Evolutionary conservation across 2,888 invertebrate genomes (phyloP), one percentile per base, ranked within the genome.

Genomic region (Cheilosia scutellata): DNA sequence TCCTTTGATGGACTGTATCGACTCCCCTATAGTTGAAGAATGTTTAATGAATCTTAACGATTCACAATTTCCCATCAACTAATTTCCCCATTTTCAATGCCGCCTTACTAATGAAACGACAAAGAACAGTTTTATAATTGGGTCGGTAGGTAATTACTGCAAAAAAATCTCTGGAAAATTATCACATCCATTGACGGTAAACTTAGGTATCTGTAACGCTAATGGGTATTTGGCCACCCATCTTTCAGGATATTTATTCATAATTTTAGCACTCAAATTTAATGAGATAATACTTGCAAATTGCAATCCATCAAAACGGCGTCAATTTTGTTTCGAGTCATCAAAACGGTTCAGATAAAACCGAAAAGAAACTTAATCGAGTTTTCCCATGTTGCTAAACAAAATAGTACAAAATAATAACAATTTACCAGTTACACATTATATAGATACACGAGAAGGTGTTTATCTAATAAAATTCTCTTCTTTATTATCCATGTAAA

Each of bases 391-490:
- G 49, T 49, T 33, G 40, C 55, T 16, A 33, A 70, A 66, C 9
- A 37, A 66, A 55, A 57, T 16, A 75, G 7, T 62, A 16, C 75
- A 40, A 53, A 57, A 16, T 60, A 55, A 72, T 37, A 62, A 72
- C 31, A 55, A 77, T 71, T 79, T 82, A 86, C 86, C 86, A 74
- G 74, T 51, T 37, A 66, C 31, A 58, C 49, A 57, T 29, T 20
- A 20, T 20, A 47, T 47, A 62, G 49, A 66, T 66, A 65, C 62
- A 75, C 76, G 66, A 65, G 72, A 55, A 29, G 47, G 51, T 82
- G 71, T 76, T 86, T 82, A 72, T 76, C 76, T 82, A 82, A 82
- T 82, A 82, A 80, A 76, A 57, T 55, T 66, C 49, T 58, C 53
- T 44, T 70, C 40, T 79, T 74, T 72, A 82, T 65, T 71, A 75